Evolutionary conservation across 2,888 invertebrate species (phyloP).

Genomic region (Tenthredo amoena): DNA sequence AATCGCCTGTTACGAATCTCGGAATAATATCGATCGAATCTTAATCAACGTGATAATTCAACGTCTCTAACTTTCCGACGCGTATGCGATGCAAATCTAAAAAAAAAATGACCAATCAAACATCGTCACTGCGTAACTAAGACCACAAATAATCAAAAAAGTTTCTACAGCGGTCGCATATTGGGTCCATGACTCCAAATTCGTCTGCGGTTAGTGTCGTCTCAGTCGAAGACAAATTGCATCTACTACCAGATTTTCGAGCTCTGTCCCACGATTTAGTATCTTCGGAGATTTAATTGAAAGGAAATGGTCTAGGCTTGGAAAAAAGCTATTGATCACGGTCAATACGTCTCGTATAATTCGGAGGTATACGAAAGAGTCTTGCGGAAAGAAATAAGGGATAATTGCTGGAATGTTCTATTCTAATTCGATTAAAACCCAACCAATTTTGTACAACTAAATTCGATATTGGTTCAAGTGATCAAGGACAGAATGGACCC

Average conservation of each 20-base stretch:
- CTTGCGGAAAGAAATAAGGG: not conserved
- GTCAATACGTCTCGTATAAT: not conserved
- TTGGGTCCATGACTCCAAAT: not conserved
- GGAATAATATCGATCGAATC: not conserved
- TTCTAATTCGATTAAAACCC: not conserved
- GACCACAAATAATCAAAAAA: not conserved
- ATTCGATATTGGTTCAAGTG: constrained; percentile 14
- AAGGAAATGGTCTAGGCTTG: not conserved
- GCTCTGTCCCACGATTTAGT: not conserved
- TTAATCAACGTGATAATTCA: not conserved
- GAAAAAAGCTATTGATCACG: not conserved
- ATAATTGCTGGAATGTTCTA: not conserved
- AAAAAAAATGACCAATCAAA: not conserved
- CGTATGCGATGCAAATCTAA: not conserved
- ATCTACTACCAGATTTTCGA: not conserved
- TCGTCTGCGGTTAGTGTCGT: constrained; percentile 44
- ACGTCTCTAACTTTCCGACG: not conserved
- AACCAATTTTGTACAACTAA: not conserved
- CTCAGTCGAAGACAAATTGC: constrained; percentile 14
- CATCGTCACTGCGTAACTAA: not conserved
- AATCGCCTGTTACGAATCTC: not conserved
- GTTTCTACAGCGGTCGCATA: not conserved
- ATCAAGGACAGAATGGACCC: not conserved
- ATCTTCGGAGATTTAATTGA: not conserved
- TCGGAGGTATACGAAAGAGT: not conserved